Evolutionary conservation across 1,140 invertebrate species (phyloP), one percentile per base, ranked within the genome.

Genomic region (Zeugodacus cucurbitae): DNA sequence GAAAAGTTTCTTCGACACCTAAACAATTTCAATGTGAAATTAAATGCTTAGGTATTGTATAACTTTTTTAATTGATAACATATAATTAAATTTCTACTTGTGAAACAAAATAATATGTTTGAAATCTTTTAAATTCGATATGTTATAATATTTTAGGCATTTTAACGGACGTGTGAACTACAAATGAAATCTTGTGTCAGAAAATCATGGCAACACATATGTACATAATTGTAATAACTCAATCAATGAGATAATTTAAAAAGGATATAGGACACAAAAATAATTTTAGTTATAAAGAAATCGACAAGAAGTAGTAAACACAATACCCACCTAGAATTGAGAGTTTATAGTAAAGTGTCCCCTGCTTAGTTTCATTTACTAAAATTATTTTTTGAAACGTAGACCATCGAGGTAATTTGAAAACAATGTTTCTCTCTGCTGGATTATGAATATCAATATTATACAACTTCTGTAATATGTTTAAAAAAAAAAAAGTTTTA

Each of bases 391-490:
- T 88, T 17, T 90, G 89, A 48, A 94, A 91, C 85, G 90, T 93
- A 87, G 90, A 94, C 93, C 92, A 93, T 32, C 90, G 93, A 0
- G 96, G 96, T 59, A 95, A 89, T 48, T 94, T 90, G 29, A 95
- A 95, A 17, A 92, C 90, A 14, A 96, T 91, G 54, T 94, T 93
- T 62, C 96, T 94, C 11, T 95, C 95, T 11, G 91, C 91, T 74
- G 94, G 93, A 89, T 94, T 94, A 91, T 96, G 95, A 34, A 96
- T 94, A 90, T 97, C 96, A 3, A 96, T 93, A 91, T 96, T 95
- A 64, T 96, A 92, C 82, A 94, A 93, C 37, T 96, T 94, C 95
- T 96, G 93, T 88, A 88, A 64, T 85, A 70, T 26, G 74, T 32
- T 62, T 64, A 88, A 54, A 54, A 41, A 41, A 41, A 41, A 20